Evolutionary conservation across 2,797 vertebrate genomes (phyloP).

Genomic region (Lates japonicus): DNA sequence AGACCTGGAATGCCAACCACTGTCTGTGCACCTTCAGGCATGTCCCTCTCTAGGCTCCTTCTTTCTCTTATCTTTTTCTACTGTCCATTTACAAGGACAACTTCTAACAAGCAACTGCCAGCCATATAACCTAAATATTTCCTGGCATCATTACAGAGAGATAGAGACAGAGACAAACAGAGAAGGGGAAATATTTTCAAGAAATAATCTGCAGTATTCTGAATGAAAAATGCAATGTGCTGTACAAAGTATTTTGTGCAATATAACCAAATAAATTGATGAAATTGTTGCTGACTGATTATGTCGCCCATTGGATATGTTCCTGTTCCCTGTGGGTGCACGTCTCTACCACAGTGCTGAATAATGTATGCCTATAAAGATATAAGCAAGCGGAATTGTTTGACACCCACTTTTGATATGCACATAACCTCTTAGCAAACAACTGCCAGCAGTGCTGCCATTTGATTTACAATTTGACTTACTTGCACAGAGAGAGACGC

Average conservation of each 20-base stretch:
- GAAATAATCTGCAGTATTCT: slow-evolving; percentile 1
- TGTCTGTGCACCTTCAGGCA: slow-evolving; percentile 2
- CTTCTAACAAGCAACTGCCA: slow-evolving; percentile 4
- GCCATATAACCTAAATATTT: not conserved
- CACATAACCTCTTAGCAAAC: slow-evolving; percentile 25
- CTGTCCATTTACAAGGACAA: not conserved
- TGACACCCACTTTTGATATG: slow-evolving; percentile 19
- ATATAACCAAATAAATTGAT: not conserved
- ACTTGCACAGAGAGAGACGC: not conserved
- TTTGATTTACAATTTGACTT: slow-evolving; percentile 22
- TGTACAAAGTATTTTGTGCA: not conserved
- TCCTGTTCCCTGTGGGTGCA: slow-evolving; percentile 2
- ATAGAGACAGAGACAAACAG: not conserved
- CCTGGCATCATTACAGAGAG: slow-evolving; percentile 16
- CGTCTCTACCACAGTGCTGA: not conserved
- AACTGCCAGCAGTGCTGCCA: not conserved
- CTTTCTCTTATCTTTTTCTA: not conserved
- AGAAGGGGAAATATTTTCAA: no score
- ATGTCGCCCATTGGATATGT: not conserved
- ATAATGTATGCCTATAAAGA: slow-evolving; percentile 18
- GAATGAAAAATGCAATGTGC: not conserved
- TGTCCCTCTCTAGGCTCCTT: not conserved
- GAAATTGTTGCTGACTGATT: slow-evolving; percentile 14
- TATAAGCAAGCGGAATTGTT: slow-evolving; percentile 1
- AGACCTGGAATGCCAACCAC: not conserved